phyloP scores from a whole-genome alignment of 2,797 vertebrate species.

The Falco naumanni region DNA sequence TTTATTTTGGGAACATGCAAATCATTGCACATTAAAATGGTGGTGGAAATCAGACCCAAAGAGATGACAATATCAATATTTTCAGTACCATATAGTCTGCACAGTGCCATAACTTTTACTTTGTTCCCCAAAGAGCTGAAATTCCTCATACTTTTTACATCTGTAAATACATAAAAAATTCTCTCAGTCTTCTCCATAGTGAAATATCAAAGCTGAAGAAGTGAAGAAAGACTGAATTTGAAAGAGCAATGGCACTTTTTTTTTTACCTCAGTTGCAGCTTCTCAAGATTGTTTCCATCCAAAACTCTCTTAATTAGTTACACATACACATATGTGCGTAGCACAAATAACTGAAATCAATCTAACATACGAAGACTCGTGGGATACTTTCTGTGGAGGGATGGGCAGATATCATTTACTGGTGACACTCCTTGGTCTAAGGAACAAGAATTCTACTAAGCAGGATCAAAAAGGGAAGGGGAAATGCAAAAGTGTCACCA shows the following conservation, averaged over 20 bases:
- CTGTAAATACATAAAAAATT: neutral
- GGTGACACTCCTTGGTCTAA: neutral
- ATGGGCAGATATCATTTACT: neutral
- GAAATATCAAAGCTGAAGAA: neutral
- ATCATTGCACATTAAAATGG: slow-evolving; percentile 12
- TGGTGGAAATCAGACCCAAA: slow-evolving; percentile 1
- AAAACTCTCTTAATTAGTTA: neutral
- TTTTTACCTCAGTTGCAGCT: neutral
- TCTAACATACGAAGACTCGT: neutral
- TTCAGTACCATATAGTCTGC: neutral
- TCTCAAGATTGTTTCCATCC: neutral
- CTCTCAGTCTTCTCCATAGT: neutral
- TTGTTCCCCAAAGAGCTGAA: neutral
- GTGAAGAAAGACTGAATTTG: neutral
- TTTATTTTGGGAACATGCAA: slow-evolving; percentile 37
- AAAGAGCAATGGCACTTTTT: neutral
- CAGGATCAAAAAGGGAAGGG: neutral
- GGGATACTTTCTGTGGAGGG: neutral
- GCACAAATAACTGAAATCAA: neutral
- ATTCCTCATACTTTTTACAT: neutral
- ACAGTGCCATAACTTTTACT: neutral
- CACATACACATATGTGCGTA: neutral
- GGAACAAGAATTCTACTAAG: neutral
- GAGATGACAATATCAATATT: slow-evolving; percentile 1
- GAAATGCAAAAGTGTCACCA: no score